Base-by-base conservation (phyloP, 2,113 vertebrate genomes). In the Solea solea region DNA sequence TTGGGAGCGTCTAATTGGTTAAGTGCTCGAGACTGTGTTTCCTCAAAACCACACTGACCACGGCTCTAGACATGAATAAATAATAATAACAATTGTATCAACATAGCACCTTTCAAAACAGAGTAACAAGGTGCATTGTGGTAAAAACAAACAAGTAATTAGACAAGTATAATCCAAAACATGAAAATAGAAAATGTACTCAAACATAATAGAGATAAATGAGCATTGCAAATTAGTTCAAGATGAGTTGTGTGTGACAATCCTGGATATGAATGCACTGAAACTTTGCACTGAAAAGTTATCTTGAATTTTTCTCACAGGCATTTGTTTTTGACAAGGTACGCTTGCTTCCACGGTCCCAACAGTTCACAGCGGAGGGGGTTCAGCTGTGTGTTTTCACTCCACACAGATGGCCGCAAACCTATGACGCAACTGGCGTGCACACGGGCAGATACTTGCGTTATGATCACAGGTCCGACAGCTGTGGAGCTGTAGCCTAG, bases 401-500 rank as follows among this genome's bases (percentile, higher is more conserved):
- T 52, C 62, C 41, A 3, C 56, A 12, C 79, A 76, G 71, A 70
- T 76, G 74, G 15, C 42, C 52, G 46, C 13, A 61, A 41, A 49
- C 55, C 56, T 9, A 10, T 58, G 64, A 69, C 67, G 73, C 63
- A 40, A 11, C 13, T 62, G 70, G 52, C 46, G 12, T 70, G 63
- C 50, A 49, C 6, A 10, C 15, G 51, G 44, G 39, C 39, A 54
- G 44, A 71, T 53, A 44, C 11, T 34, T 28, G 16, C 21, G 34
- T 52, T 45, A 11, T 55, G 69, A 70, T 74, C 44, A 13, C 53
- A 67, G 53, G 52, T 60, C 55, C 63, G 64, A 27, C 73, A 84
- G 78, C 75, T 72, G 59, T 71, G 71, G 68, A 83, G 77, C 75
- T 48, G 49, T 72, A 59, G 67, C 76, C 69, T 45, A 15, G 72